These are phyloP conservation scores for Drosophila simulans DNA, from an alignment of 1,140 invertebrate species.

Conservation along the genomic window DNA sequence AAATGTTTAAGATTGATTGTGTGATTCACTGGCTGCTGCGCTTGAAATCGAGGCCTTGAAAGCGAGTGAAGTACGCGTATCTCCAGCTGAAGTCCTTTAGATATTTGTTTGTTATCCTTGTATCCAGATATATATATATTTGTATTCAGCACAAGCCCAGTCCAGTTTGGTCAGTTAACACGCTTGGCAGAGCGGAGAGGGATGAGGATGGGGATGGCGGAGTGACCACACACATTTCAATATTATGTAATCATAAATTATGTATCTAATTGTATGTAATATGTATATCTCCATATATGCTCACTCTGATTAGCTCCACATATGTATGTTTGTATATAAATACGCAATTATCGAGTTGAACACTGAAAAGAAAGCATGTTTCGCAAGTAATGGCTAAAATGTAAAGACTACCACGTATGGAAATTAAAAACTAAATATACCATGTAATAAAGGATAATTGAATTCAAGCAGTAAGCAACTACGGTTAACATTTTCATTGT, in stretches of 20 bases:
- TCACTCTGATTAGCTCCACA: constrained; percentile 56
- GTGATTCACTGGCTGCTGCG: constrained; percentile 16
- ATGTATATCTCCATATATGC: constrained; percentile 53
- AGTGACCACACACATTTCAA: constrained; percentile 34
- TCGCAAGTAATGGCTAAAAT: constrained; percentile 45
- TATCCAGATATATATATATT: constrained; percentile 30
- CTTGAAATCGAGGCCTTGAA: constrained; percentile 21
- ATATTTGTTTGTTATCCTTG: constrained; percentile 38
- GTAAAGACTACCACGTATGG: constrained; percentile 54
- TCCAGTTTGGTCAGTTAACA: constrained; percentile 11
- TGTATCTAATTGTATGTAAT: constrained; percentile 51
- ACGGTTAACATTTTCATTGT: constrained; percentile 51
- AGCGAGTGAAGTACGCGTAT: constrained; percentile 15
- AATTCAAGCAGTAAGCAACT: constrained; percentile 44
- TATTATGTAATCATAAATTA: constrained; percentile 49
- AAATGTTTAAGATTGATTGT: constrained; percentile 36
- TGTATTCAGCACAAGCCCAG: constrained; percentile 35
- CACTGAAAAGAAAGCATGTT: constrained; percentile 1
- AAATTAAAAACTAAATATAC: constrained; percentile 39
- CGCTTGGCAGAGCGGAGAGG: background rate
- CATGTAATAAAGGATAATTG: constrained; percentile 41
- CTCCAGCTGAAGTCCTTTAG: constrained; percentile 25
- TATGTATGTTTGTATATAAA: constrained; percentile 63
- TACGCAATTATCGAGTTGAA: constrained; percentile 42
- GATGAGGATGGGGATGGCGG: background rate